These are phyloP conservation scores for Creontiades dilutus DNA, from an alignment of 2,888 invertebrate species.

Conservation along the genomic window DNA sequence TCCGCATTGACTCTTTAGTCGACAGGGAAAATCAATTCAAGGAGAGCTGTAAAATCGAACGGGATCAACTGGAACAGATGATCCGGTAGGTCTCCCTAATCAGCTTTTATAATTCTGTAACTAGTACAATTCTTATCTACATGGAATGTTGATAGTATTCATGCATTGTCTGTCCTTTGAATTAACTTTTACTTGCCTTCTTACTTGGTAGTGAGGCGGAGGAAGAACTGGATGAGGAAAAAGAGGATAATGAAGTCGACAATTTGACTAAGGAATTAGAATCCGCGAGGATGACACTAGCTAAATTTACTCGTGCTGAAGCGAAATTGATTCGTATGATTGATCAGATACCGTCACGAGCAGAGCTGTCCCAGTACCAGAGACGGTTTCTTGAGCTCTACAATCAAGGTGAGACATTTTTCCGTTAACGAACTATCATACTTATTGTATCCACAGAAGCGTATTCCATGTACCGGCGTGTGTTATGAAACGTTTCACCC, in stretches of 20 bases:
- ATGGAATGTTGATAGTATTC: background rate
- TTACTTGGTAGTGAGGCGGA: slow-evolving; percentile 58
- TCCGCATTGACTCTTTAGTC: slow-evolving; percentile 86
- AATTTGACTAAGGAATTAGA: slow-evolving; percentile 77
- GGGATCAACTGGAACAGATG: slow-evolving; percentile 80
- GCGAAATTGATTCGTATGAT: slow-evolving; percentile 90
- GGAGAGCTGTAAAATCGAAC: slow-evolving; percentile 85
- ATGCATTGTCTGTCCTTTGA: background rate
- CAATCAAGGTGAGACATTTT: slow-evolving; percentile 86
- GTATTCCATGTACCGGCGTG: no score
- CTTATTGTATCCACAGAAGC: no score
- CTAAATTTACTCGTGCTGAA: slow-evolving; percentile 88
- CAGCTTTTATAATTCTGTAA: no score
- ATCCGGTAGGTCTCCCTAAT: slow-evolving; percentile 77
- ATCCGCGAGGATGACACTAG: slow-evolving; percentile 84
- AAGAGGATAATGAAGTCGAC: slow-evolving; percentile 40
- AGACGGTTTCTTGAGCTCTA: slow-evolving; percentile 96
- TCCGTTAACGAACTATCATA: slow-evolving; percentile 81
- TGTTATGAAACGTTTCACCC: no score
- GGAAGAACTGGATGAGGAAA: slow-evolving; percentile 74
- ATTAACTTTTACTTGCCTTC: background rate
- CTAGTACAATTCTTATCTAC: no score
- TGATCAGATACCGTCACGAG: slow-evolving; percentile 95
- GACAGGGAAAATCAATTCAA: slow-evolving; percentile 87
- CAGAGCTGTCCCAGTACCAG: slow-evolving; percentile 97